phyloP scores from a whole-genome alignment of 2,797 vertebrate species.

The Spinibarbus caldwelli region DNA sequence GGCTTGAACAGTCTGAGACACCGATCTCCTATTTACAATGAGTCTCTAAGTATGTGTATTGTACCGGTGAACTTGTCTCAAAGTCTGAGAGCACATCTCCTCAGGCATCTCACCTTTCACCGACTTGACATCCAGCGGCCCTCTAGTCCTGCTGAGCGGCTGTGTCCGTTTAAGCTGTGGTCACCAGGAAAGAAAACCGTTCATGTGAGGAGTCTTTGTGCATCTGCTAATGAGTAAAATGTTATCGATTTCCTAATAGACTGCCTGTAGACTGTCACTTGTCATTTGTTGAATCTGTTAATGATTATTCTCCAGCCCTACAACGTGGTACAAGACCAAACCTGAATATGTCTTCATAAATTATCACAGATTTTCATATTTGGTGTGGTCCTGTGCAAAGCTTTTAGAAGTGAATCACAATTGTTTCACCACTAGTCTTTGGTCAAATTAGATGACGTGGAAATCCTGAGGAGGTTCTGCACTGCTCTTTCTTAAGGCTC shows the following conservation, averaged over 20 bases:
- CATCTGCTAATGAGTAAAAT: constrained; percentile 8
- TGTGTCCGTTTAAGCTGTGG: not conserved
- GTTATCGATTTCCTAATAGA: not conserved
- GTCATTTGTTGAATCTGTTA: constrained; percentile 5
- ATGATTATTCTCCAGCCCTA: not conserved
- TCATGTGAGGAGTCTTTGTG: not conserved
- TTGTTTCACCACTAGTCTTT: not conserved
- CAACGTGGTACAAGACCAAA: not conserved
- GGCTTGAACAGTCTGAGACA: constrained; percentile 39
- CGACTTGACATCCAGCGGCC: not conserved
- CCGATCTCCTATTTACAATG: not conserved
- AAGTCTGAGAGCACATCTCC: not conserved
- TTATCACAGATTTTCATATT: not conserved
- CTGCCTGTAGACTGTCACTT: not conserved
- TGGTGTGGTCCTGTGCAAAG: constrained; percentile 1
- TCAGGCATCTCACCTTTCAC: constrained; percentile 27
- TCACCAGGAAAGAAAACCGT: not conserved
- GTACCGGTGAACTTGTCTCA: constrained; percentile 9
- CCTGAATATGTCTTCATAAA: not conserved
- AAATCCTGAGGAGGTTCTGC: not conserved
- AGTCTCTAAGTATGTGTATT: constrained; percentile 24
- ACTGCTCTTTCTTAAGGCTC: not conserved
- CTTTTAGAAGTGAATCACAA: not conserved
- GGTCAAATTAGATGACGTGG: not conserved
- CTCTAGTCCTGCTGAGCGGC: not conserved